A percentile compares a stretch with the other conserved stretches of the same genome.
These are phyloP conservation scores for Eupithecia subfuscata DNA, from an alignment of 2,888 invertebrate genomes.

Conservation along the genomic window DNA sequence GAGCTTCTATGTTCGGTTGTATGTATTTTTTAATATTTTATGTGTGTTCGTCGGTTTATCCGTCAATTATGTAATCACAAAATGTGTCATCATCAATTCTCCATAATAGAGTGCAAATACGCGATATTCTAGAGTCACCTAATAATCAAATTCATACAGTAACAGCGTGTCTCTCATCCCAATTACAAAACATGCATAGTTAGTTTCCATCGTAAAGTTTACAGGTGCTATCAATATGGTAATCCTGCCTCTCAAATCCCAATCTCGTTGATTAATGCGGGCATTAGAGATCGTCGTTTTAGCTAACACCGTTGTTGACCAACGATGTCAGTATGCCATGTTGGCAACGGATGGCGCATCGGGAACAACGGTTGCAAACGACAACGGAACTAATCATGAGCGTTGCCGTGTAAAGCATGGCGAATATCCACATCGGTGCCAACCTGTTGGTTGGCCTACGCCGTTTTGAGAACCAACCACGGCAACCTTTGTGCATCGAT, in stretches of 20 bases:
- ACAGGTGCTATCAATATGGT: conserved; percentile 45
- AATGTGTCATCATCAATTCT: neutral
- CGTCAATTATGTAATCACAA: neutral
- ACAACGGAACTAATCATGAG: neutral
- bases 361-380: neutral
- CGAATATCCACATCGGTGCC: neutral
- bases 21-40: too few relatives aligned
- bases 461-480: neutral
- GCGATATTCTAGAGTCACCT: neutral
- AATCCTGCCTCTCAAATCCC: conserved; percentile 36
- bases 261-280: conserved; percentile 46
- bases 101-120: neutral
- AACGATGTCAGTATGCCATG: neutral
- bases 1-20: too few relatives aligned
- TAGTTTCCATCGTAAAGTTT: conserved; percentile 11
- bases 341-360: neutral
- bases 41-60: too few relatives aligned
- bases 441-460: neutral
- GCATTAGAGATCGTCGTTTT: neutral
- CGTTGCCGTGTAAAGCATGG: neutral
- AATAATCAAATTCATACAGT: neutral
- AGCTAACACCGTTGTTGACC: neutral
- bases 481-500: neutral
- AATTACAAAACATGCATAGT: conserved; percentile 7
- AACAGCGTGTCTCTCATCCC: neutral